Evolutionary conservation across 2,888 invertebrate species (phyloP), one percentile per base, ranked within the genome.

Genomic region (Xanthia icteritia): DNA sequence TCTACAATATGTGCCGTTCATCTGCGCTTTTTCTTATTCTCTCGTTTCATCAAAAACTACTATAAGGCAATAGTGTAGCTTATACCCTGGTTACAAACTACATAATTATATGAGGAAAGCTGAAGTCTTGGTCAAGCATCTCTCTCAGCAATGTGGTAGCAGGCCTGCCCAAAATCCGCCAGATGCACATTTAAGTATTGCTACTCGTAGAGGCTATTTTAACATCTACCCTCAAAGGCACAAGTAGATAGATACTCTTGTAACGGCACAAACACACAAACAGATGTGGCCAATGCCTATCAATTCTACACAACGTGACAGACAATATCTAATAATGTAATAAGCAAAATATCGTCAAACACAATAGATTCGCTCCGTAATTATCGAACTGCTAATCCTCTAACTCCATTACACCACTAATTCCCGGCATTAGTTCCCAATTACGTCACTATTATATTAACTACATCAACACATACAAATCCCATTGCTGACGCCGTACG

Each of bases 401-500:
- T 83, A 83, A 84, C 78, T 79, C 74, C 31, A 88, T 88, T 84
- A 83, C 71, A 77, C 23, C 76, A 39, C 73, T 83, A 86, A 86
- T 87, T 77, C 72, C 39, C 8, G 0, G 51, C 72, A 86, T 88
- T 86, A 85, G 78, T 82, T 65, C 66, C 60, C 79, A 81, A 88
- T 87, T 82, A 86, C 66, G 70, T 79, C 78, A 79, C 77, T 68
- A 83, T 82, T 79, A 75, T 83, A 83, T 69, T 88, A 86, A 86
- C 80, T 86, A 84, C 73, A 84, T 83, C 82, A 74, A 86, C 87
- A 83, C 83, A 74, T 78, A 77, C 74, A 75, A 82, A 76, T 87
- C 79, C 73, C 73, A 73, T 54, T 76, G 74, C 76, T 79, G 70
- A 68, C 77, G 64, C 39, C 54, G 67, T 61, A 66, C 71, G 75